Percentiles rank a stretch among this genome's conserved stretches.
phyloP scores from a whole-genome alignment of 2,888 invertebrate genomes.

The Siphonodentalium dalli region DNA sequence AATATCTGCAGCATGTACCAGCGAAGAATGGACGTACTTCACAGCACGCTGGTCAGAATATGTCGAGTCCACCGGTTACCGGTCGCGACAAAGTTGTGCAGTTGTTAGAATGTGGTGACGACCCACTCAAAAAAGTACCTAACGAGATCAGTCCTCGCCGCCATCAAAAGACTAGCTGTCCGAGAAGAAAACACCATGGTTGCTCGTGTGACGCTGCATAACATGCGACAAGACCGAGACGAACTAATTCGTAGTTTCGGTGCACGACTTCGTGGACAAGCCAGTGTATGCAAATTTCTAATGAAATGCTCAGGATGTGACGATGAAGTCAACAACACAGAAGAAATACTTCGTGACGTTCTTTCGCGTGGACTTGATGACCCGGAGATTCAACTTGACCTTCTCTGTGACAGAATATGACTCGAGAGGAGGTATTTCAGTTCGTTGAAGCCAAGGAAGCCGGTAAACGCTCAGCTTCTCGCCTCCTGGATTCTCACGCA shows the following conservation, averaged over 20 bases:
- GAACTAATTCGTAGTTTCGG: conserved; percentile 26
- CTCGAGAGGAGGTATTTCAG: conserved; percentile 24
- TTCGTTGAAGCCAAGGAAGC: conserved; percentile 31
- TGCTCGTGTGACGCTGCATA: conserved; percentile 14
- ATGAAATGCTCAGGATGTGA: conserved; percentile 23
- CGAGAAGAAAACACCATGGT: conserved; percentile 17
- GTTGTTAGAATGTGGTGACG: too few species aligned
- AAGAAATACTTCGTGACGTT: conserved; percentile 22
- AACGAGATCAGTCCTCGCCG: too few species aligned
- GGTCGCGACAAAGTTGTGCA: too few species aligned
- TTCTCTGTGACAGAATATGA: conserved; percentile 30
- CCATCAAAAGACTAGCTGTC: conserved; percentile 11
- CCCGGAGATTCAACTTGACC: conserved; percentile 31
- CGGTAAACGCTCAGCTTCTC: conserved; percentile 32
- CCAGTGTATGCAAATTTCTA: conserved; percentile 26
- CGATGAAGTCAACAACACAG: conserved; percentile 27
- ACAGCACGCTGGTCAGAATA: too few species aligned
- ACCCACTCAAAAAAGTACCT: too few species aligned
- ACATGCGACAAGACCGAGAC: conserved; percentile 33
- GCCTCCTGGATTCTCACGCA: conserved; percentile 15
- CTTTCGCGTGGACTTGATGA: conserved; percentile 24
- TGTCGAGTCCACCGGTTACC: too few species aligned
- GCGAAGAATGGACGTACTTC: too few species aligned
- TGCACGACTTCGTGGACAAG: conserved; percentile 29
- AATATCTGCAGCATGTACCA: too few species aligned